Evolutionary conservation across 1,140 invertebrate genomes (phyloP).

Genomic region (Aphidius gifuensis): DNA sequence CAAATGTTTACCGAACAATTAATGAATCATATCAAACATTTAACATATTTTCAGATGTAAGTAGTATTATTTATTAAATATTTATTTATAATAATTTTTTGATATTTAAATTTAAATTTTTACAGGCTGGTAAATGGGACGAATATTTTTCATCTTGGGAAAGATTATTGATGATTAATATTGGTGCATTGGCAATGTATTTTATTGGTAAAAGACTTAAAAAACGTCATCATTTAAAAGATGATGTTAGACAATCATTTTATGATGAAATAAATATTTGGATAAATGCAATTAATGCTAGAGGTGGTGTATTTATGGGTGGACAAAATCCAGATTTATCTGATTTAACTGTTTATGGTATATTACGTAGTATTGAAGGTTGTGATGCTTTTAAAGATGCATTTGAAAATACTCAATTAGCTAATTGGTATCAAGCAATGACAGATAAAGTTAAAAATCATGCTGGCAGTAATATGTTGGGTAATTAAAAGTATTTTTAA

Average conservation of each 20-base stretch:
- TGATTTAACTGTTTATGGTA: conserved; percentile 91
- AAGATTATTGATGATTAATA: conserved; percentile 83
- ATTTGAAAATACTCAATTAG: conserved; percentile 68
- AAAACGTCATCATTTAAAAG: conserved; percentile 78
- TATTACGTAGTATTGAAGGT: conserved; percentile 92
- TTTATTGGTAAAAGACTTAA: conserved; percentile 86
- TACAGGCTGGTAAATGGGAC: conserved; percentile 84
- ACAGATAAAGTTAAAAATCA: conserved; percentile 55
- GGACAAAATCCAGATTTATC: conserved; percentile 86
- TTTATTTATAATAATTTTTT: not conserved
- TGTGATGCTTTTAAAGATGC: conserved; percentile 88
- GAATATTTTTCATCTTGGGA: conserved; percentile 85
- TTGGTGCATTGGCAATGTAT: conserved; percentile 93
- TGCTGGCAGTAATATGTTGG: conserved; percentile 43
- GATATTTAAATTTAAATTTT: conserved; percentile 3
- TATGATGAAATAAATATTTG: conserved; percentile 87
- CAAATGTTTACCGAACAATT: conserved; percentile 91
- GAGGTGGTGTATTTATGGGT: conserved; percentile 75
- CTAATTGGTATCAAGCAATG: conserved; percentile 57
- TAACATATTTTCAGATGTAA: conserved; percentile 81
- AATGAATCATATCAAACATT: conserved; percentile 86
- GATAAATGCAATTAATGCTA: conserved; percentile 68
- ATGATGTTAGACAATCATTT: conserved; percentile 85
- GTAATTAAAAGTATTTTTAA: conserved; percentile 21
- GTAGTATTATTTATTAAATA: conserved; percentile 1